These are phyloP conservation scores for Syngnathoides biaculeatus DNA, from an alignment of 2,113 vertebrate genomes.

Conservation along the genomic window DNA sequence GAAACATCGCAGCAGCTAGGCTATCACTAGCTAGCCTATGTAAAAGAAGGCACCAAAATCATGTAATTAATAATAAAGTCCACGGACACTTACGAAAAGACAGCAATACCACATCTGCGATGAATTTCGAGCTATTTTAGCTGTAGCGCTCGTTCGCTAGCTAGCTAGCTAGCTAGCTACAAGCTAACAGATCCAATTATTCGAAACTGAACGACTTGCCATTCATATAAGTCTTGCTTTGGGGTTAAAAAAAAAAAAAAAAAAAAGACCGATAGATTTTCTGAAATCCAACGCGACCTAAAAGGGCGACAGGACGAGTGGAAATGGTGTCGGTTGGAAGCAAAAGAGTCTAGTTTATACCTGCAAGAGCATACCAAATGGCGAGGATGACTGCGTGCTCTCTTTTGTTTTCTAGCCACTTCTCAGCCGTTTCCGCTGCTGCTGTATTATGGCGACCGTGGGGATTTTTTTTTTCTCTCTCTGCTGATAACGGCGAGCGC, in stretches of 20 bases:
- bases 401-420: slow-evolving; percentile 80
- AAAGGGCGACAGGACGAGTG: neutral
- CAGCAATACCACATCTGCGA: slow-evolving; percentile 2
- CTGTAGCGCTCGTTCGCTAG: slow-evolving; percentile 44
- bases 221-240: slow-evolving; percentile 23
- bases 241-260: neutral
- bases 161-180: slow-evolving; percentile 46
- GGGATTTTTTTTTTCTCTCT: slow-evolving; percentile 49
- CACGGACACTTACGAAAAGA: slow-evolving; percentile 4
- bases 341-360: slow-evolving; percentile 52
- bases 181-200: slow-evolving; percentile 54
- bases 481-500: slow-evolving; percentile 57
- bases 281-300: neutral
- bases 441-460: slow-evolving; percentile 83
- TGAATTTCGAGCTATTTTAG: slow-evolving; percentile 38
- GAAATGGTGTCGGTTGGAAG: neutral
- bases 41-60: neutral
- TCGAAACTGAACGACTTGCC: slow-evolving; percentile 47
- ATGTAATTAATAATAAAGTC: neutral
- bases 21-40: slow-evolving; percentile 11
- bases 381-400: slow-evolving; percentile 75
- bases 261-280: neutral
- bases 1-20: slow-evolving; percentile 41
- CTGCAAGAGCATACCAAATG: slow-evolving; percentile 79
- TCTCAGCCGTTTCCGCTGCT: slow-evolving; percentile 74